These are phyloP conservation scores for Lates calcarifer DNA, from an alignment of 2,113 vertebrate species.

Conservation along the genomic window DNA sequence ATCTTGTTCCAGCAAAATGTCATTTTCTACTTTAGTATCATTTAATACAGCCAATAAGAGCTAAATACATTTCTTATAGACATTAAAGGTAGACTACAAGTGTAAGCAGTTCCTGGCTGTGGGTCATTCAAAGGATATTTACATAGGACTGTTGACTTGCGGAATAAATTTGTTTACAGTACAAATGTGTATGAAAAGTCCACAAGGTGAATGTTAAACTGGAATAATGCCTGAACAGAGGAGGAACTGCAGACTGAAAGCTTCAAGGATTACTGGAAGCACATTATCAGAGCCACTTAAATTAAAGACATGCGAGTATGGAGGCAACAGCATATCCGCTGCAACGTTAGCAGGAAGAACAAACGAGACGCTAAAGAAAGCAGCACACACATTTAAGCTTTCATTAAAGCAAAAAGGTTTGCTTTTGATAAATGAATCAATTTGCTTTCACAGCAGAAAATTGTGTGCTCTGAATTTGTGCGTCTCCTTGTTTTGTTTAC, in stretches of 20 bases:
- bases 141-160: neutral
- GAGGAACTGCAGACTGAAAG: constrained; percentile 1
- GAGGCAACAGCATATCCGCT: neutral
- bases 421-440: constrained; percentile 12
- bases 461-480: constrained; percentile 2
- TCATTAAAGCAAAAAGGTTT: neutral
- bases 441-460: neutral
- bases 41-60: neutral
- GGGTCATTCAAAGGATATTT: constrained; percentile 15
- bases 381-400: neutral
- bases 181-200: neutral
- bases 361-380: constrained; percentile 18
- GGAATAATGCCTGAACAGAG: neutral
- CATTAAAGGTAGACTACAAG: neutral
- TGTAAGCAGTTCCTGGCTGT: neutral
- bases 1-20: too few relatives aligned
- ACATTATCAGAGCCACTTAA: constrained; percentile 31
- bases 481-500: neutral
- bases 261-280: constrained; percentile 37
- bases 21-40: neutral
- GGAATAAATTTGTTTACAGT: neutral
- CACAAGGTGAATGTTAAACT: neutral
- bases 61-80: neutral
- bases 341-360: neutral
- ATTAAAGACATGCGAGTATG: constrained; percentile 21